phyloP scores from a whole-genome alignment of 2,888 invertebrate species.

The Zhengitettix transpicula region DNA sequence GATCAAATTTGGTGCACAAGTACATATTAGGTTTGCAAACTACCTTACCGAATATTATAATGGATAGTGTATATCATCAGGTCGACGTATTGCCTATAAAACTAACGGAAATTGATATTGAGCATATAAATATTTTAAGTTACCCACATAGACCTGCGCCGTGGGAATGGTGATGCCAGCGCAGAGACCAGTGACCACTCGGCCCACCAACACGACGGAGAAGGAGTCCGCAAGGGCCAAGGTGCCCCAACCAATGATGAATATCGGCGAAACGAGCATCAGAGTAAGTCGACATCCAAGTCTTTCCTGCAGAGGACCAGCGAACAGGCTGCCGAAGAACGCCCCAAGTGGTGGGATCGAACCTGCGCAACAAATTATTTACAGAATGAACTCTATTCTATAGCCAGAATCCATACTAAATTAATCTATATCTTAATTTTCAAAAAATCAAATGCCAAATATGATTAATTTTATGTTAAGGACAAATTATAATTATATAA shows the following conservation, averaged over 20 bases:
- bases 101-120: not conserved
- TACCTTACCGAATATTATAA: too few species aligned
- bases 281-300: conserved; percentile 35
- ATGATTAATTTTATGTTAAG: too few species aligned
- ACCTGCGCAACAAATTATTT: conserved; percentile 22
- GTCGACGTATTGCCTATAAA: too few species aligned
- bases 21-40: too few species aligned
- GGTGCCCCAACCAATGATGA: conserved; percentile 35
- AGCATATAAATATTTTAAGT: too few species aligned
- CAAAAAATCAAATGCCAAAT: too few species aligned
- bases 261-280: conserved; percentile 32
- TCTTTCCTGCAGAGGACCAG: conserved; percentile 35
- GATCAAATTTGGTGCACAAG: too few species aligned
- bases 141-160: conserved; percentile 44
- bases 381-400: too few species aligned
- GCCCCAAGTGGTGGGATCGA: conserved; percentile 40
- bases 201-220: conserved; percentile 32
- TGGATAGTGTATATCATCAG: too few species aligned
- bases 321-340: conserved; percentile 34
- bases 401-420: too few species aligned
- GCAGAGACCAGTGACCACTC: conserved; percentile 40
- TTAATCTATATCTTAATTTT: too few species aligned
- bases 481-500: too few species aligned
- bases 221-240: conserved; percentile 33
- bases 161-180: conserved; percentile 41